These are phyloP conservation scores for Drosophila bifasciata DNA, from an alignment of 1,140 invertebrate species.

Conservation along the genomic window DNA sequence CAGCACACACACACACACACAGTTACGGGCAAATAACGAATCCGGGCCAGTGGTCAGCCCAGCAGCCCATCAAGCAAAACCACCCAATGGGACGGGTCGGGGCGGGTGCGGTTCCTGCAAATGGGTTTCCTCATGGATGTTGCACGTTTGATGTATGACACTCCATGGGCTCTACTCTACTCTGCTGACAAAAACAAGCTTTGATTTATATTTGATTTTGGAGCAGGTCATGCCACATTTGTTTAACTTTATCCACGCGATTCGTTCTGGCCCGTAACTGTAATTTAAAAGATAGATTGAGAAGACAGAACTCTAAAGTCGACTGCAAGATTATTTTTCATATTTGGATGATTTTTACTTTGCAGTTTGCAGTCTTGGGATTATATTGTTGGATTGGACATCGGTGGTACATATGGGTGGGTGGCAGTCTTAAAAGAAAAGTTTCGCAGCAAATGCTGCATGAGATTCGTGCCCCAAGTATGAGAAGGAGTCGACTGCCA, in stretches of 20 bases:
- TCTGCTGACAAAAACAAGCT: conserved; percentile 19
- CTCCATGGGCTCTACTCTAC: conserved; percentile 10
- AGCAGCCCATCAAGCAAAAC: conserved; percentile 18
- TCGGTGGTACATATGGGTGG: no score
- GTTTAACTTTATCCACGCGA: not conserved
- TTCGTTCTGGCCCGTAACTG: not conserved
- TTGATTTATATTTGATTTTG: conserved; percentile 42
- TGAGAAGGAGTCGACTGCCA: not conserved
- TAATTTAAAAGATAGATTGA: no score
- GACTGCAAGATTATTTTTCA: no score
- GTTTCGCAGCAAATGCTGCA: no score
- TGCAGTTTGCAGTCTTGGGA: no score
- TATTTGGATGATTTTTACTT: no score
- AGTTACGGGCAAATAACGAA: conserved; percentile 52
- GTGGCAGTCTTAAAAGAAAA: no score
- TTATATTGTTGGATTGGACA: no score
- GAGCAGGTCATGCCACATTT: conserved; percentile 6
- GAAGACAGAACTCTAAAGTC: no score
- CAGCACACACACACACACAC: conserved; percentile 59
- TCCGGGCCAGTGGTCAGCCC: not conserved
- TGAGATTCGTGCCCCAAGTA: no score
- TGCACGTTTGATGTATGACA: conserved; percentile 47
- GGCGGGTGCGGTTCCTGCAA: conserved; percentile 4
- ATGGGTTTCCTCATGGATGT: conserved; percentile 15
- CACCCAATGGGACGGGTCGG: not conserved